These are phyloP conservation scores for Oreonectes daqikongensis DNA, from an alignment of 2,797 vertebrate species.

Conservation along the genomic window DNA sequence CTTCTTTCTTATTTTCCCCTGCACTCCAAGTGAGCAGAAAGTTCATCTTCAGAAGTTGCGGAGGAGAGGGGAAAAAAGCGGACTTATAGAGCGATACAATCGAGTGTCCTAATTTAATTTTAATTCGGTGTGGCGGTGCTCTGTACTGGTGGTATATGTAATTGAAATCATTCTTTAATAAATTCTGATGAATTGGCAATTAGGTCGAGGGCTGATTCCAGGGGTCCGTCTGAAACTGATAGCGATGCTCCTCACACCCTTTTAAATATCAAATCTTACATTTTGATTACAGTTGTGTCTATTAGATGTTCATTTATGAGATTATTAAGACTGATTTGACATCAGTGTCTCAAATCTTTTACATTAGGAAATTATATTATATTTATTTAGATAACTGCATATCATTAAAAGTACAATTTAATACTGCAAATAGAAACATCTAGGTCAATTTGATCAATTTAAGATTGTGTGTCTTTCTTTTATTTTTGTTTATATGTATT, in stretches of 20 bases:
- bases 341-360: not conserved
- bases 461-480: too few relatives aligned
- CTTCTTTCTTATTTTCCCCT: slow-evolving; percentile 35
- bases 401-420: too few relatives aligned
- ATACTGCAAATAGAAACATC: too few relatives aligned
- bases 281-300: slow-evolving; percentile 21
- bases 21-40: slow-evolving; percentile 79
- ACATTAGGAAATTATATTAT: not conserved
- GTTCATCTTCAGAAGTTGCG: slow-evolving; percentile 87
- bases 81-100: slow-evolving; percentile 86
- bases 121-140: slow-evolving; percentile 92
- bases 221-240: slow-evolving; percentile 91
- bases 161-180: slow-evolving; percentile 99
- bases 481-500: too few relatives aligned
- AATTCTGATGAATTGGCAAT: slow-evolving; percentile 99
- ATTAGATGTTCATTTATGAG: slow-evolving; percentile 57
- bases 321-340: slow-evolving; percentile 49
- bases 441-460: too few relatives aligned
- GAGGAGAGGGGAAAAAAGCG: slow-evolving; percentile 71
- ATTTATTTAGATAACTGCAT: too few relatives aligned
- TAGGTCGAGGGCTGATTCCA: slow-evolving; percentile 90
- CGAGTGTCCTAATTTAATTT: slow-evolving; percentile 96
- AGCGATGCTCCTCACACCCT: slow-evolving; percentile 81
- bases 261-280: slow-evolving; percentile 61
- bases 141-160: slow-evolving; percentile 87